These are phyloP conservation scores for Cinclus cinclus DNA, from an alignment of 2,113 vertebrate genomes.

Conservation along the genomic window DNA sequence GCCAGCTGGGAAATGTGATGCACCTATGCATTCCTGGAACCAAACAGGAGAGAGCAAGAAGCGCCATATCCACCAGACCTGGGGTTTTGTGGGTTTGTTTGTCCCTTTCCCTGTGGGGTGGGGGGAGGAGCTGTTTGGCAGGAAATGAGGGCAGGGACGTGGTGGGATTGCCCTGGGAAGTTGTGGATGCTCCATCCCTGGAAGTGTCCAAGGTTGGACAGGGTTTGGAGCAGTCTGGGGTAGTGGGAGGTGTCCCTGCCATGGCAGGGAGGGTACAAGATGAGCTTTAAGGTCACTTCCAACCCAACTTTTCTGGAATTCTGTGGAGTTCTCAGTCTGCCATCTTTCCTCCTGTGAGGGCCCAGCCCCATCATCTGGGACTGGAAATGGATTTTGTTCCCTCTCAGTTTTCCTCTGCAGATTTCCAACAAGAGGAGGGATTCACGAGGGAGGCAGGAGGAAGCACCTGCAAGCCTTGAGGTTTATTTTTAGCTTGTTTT, in stretches of 20 bases:
- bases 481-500: background rate
- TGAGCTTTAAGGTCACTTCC: background rate
- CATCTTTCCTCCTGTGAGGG: background rate
- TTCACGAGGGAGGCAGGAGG: background rate
- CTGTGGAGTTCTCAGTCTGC: background rate
- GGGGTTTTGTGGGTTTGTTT: background rate
- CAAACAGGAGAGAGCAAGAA: background rate
- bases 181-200: background rate
- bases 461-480: background rate
- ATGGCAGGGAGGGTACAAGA: accelerated
- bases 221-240: background rate
- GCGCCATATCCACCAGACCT: accelerated
- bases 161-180: background rate
- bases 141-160: background rate
- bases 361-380: background rate
- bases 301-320: background rate
- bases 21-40: accelerated
- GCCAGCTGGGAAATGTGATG: background rate
- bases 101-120: background rate
- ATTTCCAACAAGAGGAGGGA: background rate
- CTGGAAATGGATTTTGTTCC: background rate
- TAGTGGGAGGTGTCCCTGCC: background rate
- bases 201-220: accelerated
- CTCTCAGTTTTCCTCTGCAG: background rate
- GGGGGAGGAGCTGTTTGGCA: background rate